Evolutionary conservation across 2,113 vertebrate genomes (phyloP).

Genomic region (Puntigrus tetrazona): DNA sequence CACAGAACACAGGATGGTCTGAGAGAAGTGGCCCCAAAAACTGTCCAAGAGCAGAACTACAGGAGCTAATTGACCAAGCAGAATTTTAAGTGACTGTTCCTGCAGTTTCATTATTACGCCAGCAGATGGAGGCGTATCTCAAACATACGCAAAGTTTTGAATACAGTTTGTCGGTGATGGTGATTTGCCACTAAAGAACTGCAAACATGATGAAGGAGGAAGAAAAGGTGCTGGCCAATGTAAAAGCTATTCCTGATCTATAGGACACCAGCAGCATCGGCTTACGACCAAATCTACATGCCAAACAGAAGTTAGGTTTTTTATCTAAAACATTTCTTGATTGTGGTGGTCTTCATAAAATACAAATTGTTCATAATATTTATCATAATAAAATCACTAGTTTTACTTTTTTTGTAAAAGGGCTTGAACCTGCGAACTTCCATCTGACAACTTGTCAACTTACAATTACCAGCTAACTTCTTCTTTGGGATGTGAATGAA

Average conservation of each 20-base stretch:
- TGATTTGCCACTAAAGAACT: slow-evolving; percentile 74
- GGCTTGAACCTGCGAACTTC: no score
- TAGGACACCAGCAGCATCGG: slow-evolving; percentile 72
- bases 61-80: no score
- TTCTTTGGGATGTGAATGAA: no score
- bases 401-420: not conserved
- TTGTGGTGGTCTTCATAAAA: not conserved
- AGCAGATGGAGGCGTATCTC: no score
- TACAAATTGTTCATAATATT: not conserved
- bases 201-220: slow-evolving; percentile 71
- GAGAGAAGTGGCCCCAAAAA: slow-evolving; percentile 69
- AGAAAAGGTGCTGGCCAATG: slow-evolving; percentile 70
- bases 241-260: slow-evolving; percentile 65
- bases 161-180: slow-evolving; percentile 75
- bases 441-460: no score
- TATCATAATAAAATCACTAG: not conserved
- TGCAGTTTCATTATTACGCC: no score
- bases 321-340: no score
- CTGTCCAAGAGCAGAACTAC: slow-evolving; percentile 70
- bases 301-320: not conserved
- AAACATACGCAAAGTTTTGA: no score
- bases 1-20: slow-evolving; percentile 63
- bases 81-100: no score
- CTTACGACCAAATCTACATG: slow-evolving; percentile 71
- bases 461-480: no score